Evolutionary conservation across 2,797 vertebrate species (phyloP).

Genomic region (Eutrigla gurnardus): DNA sequence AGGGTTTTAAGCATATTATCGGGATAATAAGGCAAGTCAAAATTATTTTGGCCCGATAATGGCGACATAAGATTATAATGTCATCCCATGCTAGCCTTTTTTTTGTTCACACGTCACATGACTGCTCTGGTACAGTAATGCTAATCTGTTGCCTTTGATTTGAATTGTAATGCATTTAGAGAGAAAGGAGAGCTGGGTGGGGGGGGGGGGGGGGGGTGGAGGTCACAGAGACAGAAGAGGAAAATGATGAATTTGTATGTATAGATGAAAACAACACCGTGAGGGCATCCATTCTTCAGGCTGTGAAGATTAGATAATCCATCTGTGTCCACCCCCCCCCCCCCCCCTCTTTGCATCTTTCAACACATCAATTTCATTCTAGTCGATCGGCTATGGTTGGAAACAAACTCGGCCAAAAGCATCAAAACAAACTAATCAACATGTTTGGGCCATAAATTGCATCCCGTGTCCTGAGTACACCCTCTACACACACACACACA

Average conservation of each 20-base stretch:
- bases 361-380: slow-evolving; percentile 46
- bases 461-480: slow-evolving; percentile 15
- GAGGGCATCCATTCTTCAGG: slow-evolving; percentile 56
- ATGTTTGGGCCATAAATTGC: slow-evolving; percentile 58
- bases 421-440: slow-evolving; percentile 62
- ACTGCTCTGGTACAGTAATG: slow-evolving; percentile 1
- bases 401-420: slow-evolving; percentile 53
- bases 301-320: slow-evolving; percentile 54
- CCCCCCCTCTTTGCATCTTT: slow-evolving; percentile 20
- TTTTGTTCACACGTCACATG: neutral
- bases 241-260: slow-evolving; percentile 44
- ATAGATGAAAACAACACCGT: slow-evolving; percentile 56
- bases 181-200: neutral
- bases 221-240: slow-evolving; percentile 17
- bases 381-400: slow-evolving; percentile 29
- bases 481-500: neutral
- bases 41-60: no score
- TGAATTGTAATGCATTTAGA: slow-evolving; percentile 25
- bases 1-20: no score
- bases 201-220: neutral
- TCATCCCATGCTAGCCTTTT: no score
- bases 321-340: neutral
- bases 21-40: no score
- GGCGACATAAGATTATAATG: no score
- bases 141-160: slow-evolving; percentile 24